Base-by-base conservation (phyloP, 1,140 invertebrate genomes). In the Sycobia sp. region DNA sequence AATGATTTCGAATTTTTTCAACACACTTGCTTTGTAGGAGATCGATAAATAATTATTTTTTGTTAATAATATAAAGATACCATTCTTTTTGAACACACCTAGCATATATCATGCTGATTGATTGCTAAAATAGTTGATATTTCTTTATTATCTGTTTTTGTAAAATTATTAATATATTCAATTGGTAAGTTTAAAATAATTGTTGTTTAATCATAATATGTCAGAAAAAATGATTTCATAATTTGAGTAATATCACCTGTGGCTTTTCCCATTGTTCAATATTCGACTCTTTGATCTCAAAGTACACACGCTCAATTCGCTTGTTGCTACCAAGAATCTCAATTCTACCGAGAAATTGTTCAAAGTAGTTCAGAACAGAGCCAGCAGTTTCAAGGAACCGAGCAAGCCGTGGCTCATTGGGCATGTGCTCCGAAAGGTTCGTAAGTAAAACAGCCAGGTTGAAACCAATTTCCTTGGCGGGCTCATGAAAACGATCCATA, bases 251-350 rank as follows among this genome's bases (percentile, higher is more conserved):
- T 36, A 36, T 36, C 75, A 99, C 99, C 79, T 99, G 98, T 7
- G 97, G 97, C 74, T 99, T 99, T 76, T 99, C 95, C 98, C 98
- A 99, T 77, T 99, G 98, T 76, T 99, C 96, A 69, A 99, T 99
- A 74, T 99, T 98, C 0, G 94, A 95, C 79, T 99, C 97, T 81
- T 98, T 98, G 73, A 99, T 99, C 83, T 99, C 98, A 83, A 99
- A 99, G 82, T 99, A 99, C 7, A 99, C 98, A 41, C 98, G 86
- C 77, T 99, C 98, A 61, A 99, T 99, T 60, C 94, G 86, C 73
- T 97, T 97, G 63, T 92, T 92, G 20, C 94, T 90, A 65, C 95
- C 97, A 83, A 98, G 89, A 71, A 99, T 99, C 83, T 99, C 98
- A 73, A 99, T 99, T 61, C 98, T 90, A 2, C 98, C 98, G n/a